Base-by-base conservation (phyloP, 2,888 invertebrate genomes). In the Cosmia trapezina region DNA sequence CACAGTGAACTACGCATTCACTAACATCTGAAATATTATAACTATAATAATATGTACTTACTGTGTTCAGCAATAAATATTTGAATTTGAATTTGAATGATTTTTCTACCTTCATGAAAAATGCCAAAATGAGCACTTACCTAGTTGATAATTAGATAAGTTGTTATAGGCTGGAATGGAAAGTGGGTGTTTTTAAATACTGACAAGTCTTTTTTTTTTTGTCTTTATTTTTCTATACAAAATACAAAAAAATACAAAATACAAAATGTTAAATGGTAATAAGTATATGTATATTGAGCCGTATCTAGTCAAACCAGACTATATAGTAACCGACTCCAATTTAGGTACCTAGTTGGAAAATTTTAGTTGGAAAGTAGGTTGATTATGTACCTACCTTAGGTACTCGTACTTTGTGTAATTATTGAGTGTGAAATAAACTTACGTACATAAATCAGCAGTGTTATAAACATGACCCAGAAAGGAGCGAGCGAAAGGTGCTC, bases 381-480 rank as follows among this genome's bases (percentile, higher is more conserved):
- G 22, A 14, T 22, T 22, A 57, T 11, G 5, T 47, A 45, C 33
- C 7, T 47, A 45, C 33, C 7, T 19, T 7, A 56, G 57, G 17
- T n/a, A 59, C 3, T 33, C 4, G 4, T 33, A n/a, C 28, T 70
- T 43, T 54, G 2, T n/a, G 14, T 33, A 54, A 65, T 65, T 41
- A 28, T 43, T 12, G 9, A 12, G 22, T 47, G 41, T 37, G 43
- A 47, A 69, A 22, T 57, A 45, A 63, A 73, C 41, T n/a, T 59
- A 64, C 3, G 14, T 57, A 45, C 4, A 63, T 62, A 69, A 57
- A 66, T 9, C 19, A 59, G 33, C 37, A 62, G 47, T 41, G 28
- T 51, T n/a, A n/a, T 80, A 47, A 65, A 81, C 22, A 60, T 47
- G 63, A 17, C 76, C 54, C 54, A 70, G 59, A 59, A 66, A 45